Evolutionary conservation across 2,888 invertebrate species (phyloP).

Genomic region (Cristatella mucedo): DNA sequence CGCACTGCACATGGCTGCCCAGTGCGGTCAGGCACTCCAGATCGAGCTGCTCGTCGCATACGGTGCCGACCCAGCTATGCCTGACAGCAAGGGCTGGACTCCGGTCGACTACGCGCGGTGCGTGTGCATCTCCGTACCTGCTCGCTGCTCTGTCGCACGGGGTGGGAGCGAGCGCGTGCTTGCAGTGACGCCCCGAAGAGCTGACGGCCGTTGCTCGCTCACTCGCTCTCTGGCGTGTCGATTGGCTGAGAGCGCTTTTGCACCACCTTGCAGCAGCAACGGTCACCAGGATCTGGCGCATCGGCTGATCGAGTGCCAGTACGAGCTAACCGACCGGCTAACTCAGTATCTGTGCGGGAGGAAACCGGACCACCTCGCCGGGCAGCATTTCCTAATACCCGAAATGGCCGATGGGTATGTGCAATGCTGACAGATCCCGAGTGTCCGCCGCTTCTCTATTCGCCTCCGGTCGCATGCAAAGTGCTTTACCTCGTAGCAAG

Average conservation of each 20-base stretch:
- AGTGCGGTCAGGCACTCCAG: conserved; percentile 76
- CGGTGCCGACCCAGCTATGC: conserved; percentile 75
- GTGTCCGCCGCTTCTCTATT: no score
- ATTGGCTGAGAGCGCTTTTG: background rate
- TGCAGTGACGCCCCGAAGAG: no score
- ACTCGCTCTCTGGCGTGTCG: no score
- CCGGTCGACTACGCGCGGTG: conserved; percentile 39
- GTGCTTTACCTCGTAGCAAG: no score
- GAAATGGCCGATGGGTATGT: conserved; percentile 43
- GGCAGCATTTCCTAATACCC: conserved; percentile 72
- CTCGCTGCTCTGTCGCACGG: conserved; percentile 16
- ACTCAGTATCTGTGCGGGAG: conserved; percentile 71
- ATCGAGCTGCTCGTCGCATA: conserved; percentile 78
- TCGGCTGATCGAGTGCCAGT: conserved; percentile 68
- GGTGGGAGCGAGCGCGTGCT: background rate
- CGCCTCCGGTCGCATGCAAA: no score
- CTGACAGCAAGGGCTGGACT: conserved; percentile 47
- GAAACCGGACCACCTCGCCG: conserved; percentile 65
- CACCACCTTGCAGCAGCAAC: conserved; percentile 40
- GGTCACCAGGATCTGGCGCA: conserved; percentile 65
- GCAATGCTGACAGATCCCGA: no score
- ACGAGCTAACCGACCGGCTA: conserved; percentile 81
- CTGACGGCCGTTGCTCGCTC: no score
- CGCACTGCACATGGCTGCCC: conserved; percentile 83
- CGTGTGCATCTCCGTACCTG: no score